Evolutionary conservation across 2,888 invertebrate genomes (phyloP).

Genomic region (Tromatobia lineatoria): DNA sequence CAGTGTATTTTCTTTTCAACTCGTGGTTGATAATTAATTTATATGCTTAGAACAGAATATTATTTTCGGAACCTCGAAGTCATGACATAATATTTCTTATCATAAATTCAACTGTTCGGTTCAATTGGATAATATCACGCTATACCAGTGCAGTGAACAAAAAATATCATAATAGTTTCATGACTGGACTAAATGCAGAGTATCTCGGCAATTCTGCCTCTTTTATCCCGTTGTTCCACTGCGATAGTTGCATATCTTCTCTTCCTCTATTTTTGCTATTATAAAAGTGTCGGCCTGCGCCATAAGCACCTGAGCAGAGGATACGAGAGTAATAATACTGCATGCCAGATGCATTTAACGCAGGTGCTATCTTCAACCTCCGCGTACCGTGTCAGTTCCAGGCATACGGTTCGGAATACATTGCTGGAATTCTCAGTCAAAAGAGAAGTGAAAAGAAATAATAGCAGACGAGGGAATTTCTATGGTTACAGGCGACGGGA

Average conservation of each 20-base stretch:
- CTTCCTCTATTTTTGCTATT: constrained; percentile 30
- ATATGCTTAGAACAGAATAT: not conserved
- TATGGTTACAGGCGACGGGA: not conserved
- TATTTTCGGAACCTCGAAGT: not conserved
- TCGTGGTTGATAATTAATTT: no score
- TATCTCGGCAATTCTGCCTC: not conserved
- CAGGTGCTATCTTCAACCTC: constrained; percentile 36
- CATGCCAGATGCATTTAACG: constrained; percentile 52
- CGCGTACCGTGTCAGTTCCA: constrained; percentile 20
- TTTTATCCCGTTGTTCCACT: constrained; percentile 14
- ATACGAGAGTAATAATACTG: constrained; percentile 37
- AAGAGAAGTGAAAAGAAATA: constrained; percentile 11
- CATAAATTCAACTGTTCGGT: not conserved
- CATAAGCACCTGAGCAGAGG: constrained; percentile 47
- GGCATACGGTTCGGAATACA: constrained; percentile 42
- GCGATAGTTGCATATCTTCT: constrained; percentile 44
- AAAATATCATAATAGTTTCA: not conserved
- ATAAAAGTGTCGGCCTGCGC: constrained; percentile 47
- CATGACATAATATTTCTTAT: not conserved
- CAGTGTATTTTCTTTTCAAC: no score
- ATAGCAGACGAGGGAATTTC: constrained; percentile 20
- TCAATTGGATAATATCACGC: not conserved
- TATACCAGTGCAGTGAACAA: not conserved
- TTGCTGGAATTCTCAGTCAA: constrained; percentile 53
- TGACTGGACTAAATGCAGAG: not conserved